A percentile compares a stretch with the other conserved stretches of the same genome.
phyloP scores from a whole-genome alignment of 1,140 invertebrate genomes.

The Dolichoris vasculosae region DNA sequence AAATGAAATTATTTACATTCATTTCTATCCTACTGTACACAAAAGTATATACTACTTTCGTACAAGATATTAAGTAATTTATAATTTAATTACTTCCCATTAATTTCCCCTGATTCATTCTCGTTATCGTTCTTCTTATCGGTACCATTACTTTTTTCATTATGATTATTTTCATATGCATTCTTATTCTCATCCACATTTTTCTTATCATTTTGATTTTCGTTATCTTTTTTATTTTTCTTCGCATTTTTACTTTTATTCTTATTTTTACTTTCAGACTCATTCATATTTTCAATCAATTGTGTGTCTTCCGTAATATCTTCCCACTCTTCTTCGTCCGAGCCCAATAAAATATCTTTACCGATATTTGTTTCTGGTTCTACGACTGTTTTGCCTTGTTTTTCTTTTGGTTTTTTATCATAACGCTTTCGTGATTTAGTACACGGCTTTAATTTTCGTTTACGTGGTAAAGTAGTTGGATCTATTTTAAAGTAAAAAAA shows the following conservation, averaged over 20 bases:
- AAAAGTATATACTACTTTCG: not conserved
- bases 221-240: not conserved
- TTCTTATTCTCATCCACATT: not conserved
- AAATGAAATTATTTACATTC: not conserved
- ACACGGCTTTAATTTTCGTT: conserved; percentile 26
- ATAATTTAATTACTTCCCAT: not conserved
- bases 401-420: conserved; percentile 25
- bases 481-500: conserved; percentile 45
- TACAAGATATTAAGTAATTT: not conserved
- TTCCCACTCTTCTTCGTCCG: conserved; percentile 40
- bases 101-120: not conserved
- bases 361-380: conserved; percentile 14
- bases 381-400: conserved; percentile 9
- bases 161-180: not conserved
- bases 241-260: not conserved
- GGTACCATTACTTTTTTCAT: not conserved
- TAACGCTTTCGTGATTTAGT: conserved; percentile 26
- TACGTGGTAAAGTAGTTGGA: conserved; percentile 57
- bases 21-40: not conserved
- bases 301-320: not conserved
- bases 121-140: not conserved
- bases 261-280: not conserved
- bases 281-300: not conserved
- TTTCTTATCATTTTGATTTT: not conserved
- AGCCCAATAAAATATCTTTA: not conserved